Percentiles rank a stretch among this genome's conserved stretches.
phyloP scores from a whole-genome alignment of 2,113 vertebrate species.

The Entomyzon cyanotis region DNA sequence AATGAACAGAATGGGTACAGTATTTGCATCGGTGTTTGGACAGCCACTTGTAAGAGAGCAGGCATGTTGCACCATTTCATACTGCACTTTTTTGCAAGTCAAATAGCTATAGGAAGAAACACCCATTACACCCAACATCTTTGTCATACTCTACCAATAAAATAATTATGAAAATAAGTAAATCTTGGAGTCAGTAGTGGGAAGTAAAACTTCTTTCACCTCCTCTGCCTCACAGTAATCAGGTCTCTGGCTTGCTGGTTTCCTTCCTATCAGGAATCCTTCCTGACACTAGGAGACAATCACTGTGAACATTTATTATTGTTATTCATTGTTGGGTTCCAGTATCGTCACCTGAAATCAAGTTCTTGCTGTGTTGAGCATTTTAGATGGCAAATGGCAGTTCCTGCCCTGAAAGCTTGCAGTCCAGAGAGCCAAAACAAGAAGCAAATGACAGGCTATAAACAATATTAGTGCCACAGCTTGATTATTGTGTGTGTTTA shows the following conservation, averaged over 20 bases:
- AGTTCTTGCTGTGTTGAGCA: background rate
- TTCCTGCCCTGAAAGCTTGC: background rate
- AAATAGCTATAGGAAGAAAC: background rate
- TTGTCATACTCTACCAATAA: background rate
- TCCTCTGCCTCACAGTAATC: background rate
- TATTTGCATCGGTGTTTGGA: background rate
- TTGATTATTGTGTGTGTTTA: background rate
- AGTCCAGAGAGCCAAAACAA: background rate
- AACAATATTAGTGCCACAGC: background rate
- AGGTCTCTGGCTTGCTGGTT: background rate
- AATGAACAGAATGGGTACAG: constrained; percentile 15
- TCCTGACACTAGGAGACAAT: background rate
- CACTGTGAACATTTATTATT: background rate
- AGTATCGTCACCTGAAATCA: background rate
- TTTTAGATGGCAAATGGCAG: background rate
- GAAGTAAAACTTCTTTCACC: background rate
- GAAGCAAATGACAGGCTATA: background rate
- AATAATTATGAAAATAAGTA: background rate
- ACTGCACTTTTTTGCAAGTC: background rate
- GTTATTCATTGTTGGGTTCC: background rate
- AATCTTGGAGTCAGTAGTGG: background rate
- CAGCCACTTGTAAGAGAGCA: background rate
- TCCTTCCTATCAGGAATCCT: background rate
- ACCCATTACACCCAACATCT: background rate
- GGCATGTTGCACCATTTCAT: background rate